Evolutionary conservation across 2,797 vertebrate genomes (phyloP), one percentile per base, ranked within the genome.

Genomic region (Eospalax fontanierii): DNA sequence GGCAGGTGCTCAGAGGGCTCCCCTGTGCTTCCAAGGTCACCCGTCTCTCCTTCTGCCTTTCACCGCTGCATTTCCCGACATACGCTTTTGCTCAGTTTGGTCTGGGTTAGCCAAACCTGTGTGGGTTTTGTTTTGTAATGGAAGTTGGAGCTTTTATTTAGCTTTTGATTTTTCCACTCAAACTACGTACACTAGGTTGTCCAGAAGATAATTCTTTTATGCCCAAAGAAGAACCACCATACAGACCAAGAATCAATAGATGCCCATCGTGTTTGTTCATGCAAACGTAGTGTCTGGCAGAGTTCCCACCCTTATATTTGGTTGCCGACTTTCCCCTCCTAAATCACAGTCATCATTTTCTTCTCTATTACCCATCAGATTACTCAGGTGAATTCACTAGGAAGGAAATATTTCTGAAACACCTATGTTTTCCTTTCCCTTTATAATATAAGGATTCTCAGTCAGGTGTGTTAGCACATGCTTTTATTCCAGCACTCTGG

Each of bases 141-240:
- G 30, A n/a, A 33, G 38, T 21, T 28, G 9, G 35, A 3, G 22
- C 28, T 89, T 74, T 63, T 63, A 63, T 63, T 63, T 21, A 24
- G 19, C 24, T 63, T 21, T 63, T 63, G 18, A 21, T 21, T 63
- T 71, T 88, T 95, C 11, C 63, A 70, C 5, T 76, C 46, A 54
- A 71, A 79, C 70, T 76, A 15, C 8, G 33, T 38, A 35, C 30
- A 68, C 33, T 40, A 73, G 22, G 46, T 83, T 91, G n/a, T 95
- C 40, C 6, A 38, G 66, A 89, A 95, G 30, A 89, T 19, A 40
- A 87, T 74, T 65, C 1, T 63, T 93, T 78, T 61, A 89, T 61
- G 38, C 71, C 21, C 18, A 22, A 91, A 4, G n/a, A 89, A 65
- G 50, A 84, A 70, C 43, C 59, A 7, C 40, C 46, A 57, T 35